Conservation (phyloP, 2,888 invertebrate species). For the Calameuta filiformis region DNA sequence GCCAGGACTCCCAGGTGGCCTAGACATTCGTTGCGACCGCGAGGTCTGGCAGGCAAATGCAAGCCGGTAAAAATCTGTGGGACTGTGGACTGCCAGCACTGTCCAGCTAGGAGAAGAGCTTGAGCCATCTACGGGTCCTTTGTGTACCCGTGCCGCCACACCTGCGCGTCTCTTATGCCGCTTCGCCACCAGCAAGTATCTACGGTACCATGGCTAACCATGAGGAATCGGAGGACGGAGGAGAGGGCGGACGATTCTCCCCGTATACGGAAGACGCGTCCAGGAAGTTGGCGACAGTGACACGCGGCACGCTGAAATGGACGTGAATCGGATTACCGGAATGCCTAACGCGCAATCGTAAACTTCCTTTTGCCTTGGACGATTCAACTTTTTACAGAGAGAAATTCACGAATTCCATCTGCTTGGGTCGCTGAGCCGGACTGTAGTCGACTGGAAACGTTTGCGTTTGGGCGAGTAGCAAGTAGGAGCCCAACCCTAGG, state of each 20-base stretch:
- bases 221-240: slow-evolving; percentile 18
- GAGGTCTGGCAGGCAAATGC: slow-evolving; percentile 35
- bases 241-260: slow-evolving; percentile 7
- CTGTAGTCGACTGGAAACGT: background rate
- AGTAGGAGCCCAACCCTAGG: background rate
- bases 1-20: slow-evolving; percentile 36
- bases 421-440: background rate
- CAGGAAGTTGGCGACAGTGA: slow-evolving; percentile 41
- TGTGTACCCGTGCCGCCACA: slow-evolving; percentile 49
- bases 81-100: slow-evolving; percentile 26
- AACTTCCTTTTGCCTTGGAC: background rate
- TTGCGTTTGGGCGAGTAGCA: background rate
- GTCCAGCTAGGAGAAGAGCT: slow-evolving; percentile 36
- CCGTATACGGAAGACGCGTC: slow-evolving; percentile 47
- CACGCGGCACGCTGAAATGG: slow-evolving; percentile 11
- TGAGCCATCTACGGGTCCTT: slow-evolving; percentile 48
- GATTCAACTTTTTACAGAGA: background rate
- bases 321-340: background rate
- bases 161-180: slow-evolving; percentile 38
- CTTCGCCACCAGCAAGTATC: slow-evolving; percentile 18
- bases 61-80: slow-evolving; percentile 2
- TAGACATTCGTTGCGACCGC: slow-evolving; percentile 20
- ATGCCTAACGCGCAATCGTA: background rate
- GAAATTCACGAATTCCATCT: background rate
- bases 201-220: slow-evolving; percentile 9